Evolutionary conservation across 2,797 vertebrate species (phyloP).

Genomic region (Iguana delicatissima): DNA sequence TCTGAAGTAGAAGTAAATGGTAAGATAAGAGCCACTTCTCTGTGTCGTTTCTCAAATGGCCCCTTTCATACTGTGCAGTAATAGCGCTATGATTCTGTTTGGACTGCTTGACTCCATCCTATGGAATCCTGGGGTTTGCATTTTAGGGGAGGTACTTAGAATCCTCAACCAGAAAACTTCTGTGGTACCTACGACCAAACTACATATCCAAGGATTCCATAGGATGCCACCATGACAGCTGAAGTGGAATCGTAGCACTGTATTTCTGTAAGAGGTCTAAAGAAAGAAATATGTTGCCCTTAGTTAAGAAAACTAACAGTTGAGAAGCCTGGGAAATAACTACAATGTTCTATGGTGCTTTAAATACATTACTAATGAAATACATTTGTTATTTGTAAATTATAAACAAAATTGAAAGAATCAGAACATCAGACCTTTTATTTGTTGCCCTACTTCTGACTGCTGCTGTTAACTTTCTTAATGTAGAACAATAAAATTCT

Average conservation of each 20-base stretch:
- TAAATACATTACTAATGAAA: background rate
- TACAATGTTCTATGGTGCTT: constrained; percentile 23
- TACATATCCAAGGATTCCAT: no score
- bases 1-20: background rate
- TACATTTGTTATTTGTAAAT: constrained; percentile 35
- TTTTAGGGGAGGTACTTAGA: no score
- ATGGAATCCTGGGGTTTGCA: no score
- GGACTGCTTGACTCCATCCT: no score
- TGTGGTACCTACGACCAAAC: no score
- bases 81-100: no score
- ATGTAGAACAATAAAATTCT: constrained; percentile 34
- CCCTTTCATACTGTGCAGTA: no score
- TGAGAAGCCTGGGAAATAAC: constrained; percentile 32
- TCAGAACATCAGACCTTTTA: constrained; percentile 17
- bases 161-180: no score
- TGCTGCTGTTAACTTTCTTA: constrained; percentile 50
- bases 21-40: background rate
- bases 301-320: constrained; percentile 19
- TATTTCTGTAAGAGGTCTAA: background rate
- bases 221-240: no score
- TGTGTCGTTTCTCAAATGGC: background rate
- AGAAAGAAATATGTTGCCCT: constrained; percentile 10
- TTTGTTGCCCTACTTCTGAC: constrained; percentile 52
- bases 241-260: no score
- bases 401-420: background rate